phyloP scores from a whole-genome alignment of 2,113 vertebrate genomes.

The Prietella phreatophila region DNA sequence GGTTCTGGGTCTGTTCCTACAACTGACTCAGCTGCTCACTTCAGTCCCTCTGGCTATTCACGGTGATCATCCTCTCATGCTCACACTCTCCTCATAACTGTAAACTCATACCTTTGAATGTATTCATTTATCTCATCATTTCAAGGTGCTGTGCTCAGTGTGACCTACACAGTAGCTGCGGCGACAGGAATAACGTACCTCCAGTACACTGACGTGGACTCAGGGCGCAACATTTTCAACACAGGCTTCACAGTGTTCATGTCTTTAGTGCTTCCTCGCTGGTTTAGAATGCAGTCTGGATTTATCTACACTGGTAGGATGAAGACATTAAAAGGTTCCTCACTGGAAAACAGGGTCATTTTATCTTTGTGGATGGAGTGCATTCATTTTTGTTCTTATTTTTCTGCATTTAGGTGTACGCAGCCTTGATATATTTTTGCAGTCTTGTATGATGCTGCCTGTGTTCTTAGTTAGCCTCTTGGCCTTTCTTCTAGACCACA shows the following conservation, averaged over 20 bases:
- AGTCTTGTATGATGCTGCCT: slow-evolving; percentile 74
- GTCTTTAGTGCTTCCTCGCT: slow-evolving; percentile 77
- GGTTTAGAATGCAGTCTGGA: slow-evolving; percentile 63
- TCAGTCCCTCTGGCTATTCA: slow-evolving; percentile 74
- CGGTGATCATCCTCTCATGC: slow-evolving; percentile 61
- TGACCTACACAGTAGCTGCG: slow-evolving; percentile 77
- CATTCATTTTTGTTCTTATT: background rate
- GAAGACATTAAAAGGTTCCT: background rate
- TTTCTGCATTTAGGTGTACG: slow-evolving; percentile 66
- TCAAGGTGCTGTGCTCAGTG: slow-evolving; percentile 77
- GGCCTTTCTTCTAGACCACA: slow-evolving; percentile 83
- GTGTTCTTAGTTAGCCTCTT: slow-evolving; percentile 79
- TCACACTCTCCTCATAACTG: background rate
- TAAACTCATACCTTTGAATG: background rate
- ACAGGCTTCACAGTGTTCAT: slow-evolving; percentile 85
- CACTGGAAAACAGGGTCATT: background rate
- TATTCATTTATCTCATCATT: background rate
- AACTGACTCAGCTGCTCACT: slow-evolving; percentile 70
- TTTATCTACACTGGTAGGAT: slow-evolving; percentile 71
- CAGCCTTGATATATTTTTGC: slow-evolving; percentile 72
- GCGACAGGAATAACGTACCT: slow-evolving; percentile 81
- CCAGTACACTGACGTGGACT: slow-evolving; percentile 80
- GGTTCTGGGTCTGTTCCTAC: slow-evolving; percentile 73
- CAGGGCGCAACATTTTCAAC: slow-evolving; percentile 84
- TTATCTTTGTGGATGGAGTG: background rate